Percentiles rank a stretch among this genome's conserved stretches.
These are phyloP conservation scores for Smithornis capensis DNA, from an alignment of 2,113 vertebrate genomes.

Conservation along the genomic window DNA sequence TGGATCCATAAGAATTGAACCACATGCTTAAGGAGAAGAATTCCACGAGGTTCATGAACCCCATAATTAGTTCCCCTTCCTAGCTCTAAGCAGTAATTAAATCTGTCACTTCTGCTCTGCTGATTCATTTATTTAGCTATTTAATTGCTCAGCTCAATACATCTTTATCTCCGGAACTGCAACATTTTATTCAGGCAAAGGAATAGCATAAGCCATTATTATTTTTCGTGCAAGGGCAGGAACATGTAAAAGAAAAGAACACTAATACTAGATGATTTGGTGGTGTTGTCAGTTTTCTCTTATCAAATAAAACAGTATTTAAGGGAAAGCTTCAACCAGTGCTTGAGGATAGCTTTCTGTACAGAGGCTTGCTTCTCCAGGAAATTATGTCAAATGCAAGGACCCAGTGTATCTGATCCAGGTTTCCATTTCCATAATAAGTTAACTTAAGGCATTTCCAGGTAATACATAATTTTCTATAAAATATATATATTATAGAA, in stretches of 20 bases:
- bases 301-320: slow-evolving; percentile 54
- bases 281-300: slow-evolving; percentile 36
- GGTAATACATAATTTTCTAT: neutral
- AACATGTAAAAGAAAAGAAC: slow-evolving; percentile 47
- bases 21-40: slow-evolving; percentile 71
- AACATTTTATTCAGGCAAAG: slow-evolving; percentile 80
- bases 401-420: neutral
- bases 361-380: neutral
- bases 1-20: slow-evolving; percentile 61
- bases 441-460: neutral
- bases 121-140: slow-evolving; percentile 87
- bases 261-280: slow-evolving; percentile 27
- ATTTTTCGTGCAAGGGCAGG: slow-evolving; percentile 38
- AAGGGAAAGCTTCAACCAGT: slow-evolving; percentile 5
- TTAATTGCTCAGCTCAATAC: slow-evolving; percentile 82
- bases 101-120: slow-evolving; percentile 89
- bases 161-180: slow-evolving; percentile 81
- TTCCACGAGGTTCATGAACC: slow-evolving; percentile 79
- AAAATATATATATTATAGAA: no score
- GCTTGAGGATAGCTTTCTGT: neutral
- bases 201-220: slow-evolving; percentile 61
- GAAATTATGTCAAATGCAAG: neutral
- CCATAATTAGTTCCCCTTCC: slow-evolving; percentile 84
- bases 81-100: slow-evolving; percentile 88
- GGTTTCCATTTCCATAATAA: neutral